Conservation (phyloP, 2,888 invertebrate genomes). For the Pogonocherus hispidulus region DNA sequence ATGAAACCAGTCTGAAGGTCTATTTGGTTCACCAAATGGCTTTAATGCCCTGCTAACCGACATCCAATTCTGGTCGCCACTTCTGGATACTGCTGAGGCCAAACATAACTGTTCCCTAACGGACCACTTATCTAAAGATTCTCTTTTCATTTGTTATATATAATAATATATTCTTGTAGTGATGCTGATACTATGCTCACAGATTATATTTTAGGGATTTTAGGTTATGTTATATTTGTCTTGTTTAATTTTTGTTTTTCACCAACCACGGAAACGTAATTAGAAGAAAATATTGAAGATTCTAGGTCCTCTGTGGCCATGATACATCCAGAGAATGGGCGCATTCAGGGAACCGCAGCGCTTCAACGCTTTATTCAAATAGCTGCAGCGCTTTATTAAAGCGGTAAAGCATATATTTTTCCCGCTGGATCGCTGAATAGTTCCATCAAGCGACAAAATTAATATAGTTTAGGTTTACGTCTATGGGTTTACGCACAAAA, state of each 20-base stretch:
- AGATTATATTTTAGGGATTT: neutral
- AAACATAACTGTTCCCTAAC: conserved; percentile 86
- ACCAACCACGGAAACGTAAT: neutral
- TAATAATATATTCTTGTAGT: conserved; percentile 67
- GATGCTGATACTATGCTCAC: conserved; percentile 62
- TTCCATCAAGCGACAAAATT: too few relatives aligned
- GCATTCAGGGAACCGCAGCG: too few relatives aligned
- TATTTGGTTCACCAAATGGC: conserved; percentile 81
- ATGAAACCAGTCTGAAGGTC: conserved; percentile 90
- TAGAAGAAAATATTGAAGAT: too few relatives aligned
- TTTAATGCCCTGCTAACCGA: conserved; percentile 86
- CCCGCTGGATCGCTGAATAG: too few relatives aligned
- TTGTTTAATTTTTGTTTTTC: neutral
- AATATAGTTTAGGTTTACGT: too few relatives aligned
- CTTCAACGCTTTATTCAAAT: too few relatives aligned
- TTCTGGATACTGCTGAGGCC: conserved; percentile 86
- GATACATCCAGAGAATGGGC: too few relatives aligned
- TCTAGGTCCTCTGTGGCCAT: too few relatives aligned
- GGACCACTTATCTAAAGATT: conserved; percentile 88
- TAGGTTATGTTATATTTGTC: conserved; percentile 24
- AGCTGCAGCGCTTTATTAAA: too few relatives aligned
- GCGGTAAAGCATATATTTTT: too few relatives aligned
- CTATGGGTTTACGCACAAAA: too few relatives aligned
- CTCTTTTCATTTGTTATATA: conserved; percentile 74
- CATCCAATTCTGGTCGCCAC: conserved; percentile 94